Base-by-base conservation (phyloP, 30 jellyfish, hydroid and myxozoan genomes). In the Turritopsis rubra region DNA sequence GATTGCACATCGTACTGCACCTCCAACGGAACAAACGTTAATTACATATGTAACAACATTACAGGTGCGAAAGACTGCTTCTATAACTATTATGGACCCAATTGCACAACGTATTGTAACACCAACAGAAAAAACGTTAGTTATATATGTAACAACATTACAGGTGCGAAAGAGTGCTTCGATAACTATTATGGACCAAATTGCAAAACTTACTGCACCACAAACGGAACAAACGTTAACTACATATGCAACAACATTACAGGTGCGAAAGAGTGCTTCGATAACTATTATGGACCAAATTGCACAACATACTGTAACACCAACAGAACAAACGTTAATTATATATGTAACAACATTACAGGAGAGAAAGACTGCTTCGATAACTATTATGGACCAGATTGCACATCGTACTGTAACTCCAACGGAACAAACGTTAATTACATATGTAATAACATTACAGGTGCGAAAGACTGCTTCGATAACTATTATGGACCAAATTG, bases 21-120 rank as follows among this genome's bases (percentile, higher is more conserved):
- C 30, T 0, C 16, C 30, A n/a, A 68, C 77, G 30, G 30, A n/a
- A 27, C 31, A 19, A 68, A 23, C 0, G 77, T 27, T 0, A 68
- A 68, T 0, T 68, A 68, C 8, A 68, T 68, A n/a, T 68, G 77
- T 27, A 68, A 68, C 77, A 19, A 9, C 28, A 68, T 68, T 9
- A 68, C 77, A 7, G 77, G 77, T 7, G 77, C 9, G 30, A 68
- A 68, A 68, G 77, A 68, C 28, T 68, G 77, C 30, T 68, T 68
- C 19, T 16, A 16, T 0, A 27, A 19, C 30, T 68, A 68, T 19
- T 68, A 68, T 1, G 77, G 77, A 68, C 8, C 30, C 31, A 68
- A 68, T 27, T 68, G 77, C 8, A 68, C 77, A 23, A 68, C 28
- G 19, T 68, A 68, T 68, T 68, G 77, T 1, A 68, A 27, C 30